Evolutionary conservation across 2,797 vertebrate species (phyloP), one percentile per base, ranked within the genome.

Genomic region (Cheracebus regulus): DNA sequence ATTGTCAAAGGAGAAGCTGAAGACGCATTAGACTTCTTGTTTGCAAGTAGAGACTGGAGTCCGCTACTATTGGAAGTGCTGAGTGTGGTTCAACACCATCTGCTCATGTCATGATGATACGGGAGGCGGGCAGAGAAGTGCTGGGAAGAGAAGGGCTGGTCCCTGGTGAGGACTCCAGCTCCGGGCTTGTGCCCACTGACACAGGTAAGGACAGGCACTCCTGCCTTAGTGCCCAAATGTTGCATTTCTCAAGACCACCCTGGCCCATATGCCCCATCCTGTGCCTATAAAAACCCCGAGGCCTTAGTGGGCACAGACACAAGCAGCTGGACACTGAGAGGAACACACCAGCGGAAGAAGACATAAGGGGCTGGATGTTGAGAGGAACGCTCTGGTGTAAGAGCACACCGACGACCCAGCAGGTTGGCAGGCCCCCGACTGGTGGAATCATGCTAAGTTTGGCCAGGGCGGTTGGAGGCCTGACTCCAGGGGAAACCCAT

Each of bases 11-110:
- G 26, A 85, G 58, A 72, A 39, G 7, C 9, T 4, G 11, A 7
- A 5, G 15, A 61, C 52, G 33, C 20, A 2, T 30, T 8, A 44
- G 52, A 17, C 20, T 22, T 36, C 24, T 55, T 76, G n/a, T n/a
- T 9, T 44, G 39, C 82, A 73, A 48, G 26, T 15, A 33, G 41
- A 72, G 36, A 28, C 15, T 41, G 20, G 14, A 52, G 7, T 15
- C 17, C 1, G 8, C 22, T 12, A 6, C 61, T 64, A 58, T 0
- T 5, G 14, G 19, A 19, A 41, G 48, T n/a, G 41, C 28, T 57
- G 76, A 26, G 55, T 57, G 22, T 58, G 33, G 39, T 5, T 83
- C 61, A 5, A 3, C 17, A 46, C 48, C 28, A 1, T 46, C 28
- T 39, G 1, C 24, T 50, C n/a, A 30, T 81, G 10, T 44, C 70